These are phyloP conservation scores for Metalampra italica DNA, from an alignment of 2,888 invertebrate genomes.

Conservation along the genomic window DNA sequence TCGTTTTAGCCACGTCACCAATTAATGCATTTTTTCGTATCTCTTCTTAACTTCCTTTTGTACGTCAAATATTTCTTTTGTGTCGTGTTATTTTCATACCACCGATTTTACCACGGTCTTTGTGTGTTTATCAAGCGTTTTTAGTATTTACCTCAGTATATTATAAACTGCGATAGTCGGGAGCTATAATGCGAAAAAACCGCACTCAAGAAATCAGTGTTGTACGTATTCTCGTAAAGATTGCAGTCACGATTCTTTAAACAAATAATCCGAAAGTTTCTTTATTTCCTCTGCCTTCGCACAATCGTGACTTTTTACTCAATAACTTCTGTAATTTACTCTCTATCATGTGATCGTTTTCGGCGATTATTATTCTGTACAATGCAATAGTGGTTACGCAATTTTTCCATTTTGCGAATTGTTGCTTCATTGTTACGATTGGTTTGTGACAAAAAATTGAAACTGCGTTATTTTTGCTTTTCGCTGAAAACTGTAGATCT, in stretches of 20 bases:
- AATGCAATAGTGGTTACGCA: conserved; percentile 7
- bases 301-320: conserved; percentile 21
- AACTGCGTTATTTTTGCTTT: neutral
- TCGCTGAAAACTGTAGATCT: conserved; percentile 1
- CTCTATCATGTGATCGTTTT: conserved; percentile 12
- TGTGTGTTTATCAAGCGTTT: neutral
- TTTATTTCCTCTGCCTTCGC: conserved; percentile 7
- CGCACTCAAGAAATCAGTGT: conserved; percentile 6
- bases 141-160: too few relatives aligned
- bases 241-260: conserved; percentile 6
- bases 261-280: conserved; percentile 13
- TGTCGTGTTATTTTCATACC: conserved; percentile 9
- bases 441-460: neutral
- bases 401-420: conserved; percentile 5
- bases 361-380: conserved; percentile 16
- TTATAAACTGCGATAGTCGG: too few relatives aligned
- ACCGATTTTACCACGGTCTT: neutral
- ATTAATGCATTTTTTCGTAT: conserved; percentile 62
- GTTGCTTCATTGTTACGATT: neutral
- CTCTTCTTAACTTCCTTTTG: conserved; percentile 22
- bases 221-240: conserved; percentile 6
- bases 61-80: conserved; percentile 20
- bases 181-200: conserved; percentile 2
- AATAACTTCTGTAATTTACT: conserved; percentile 11
- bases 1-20: conserved; percentile 51